phyloP scores from a whole-genome alignment of 2,113 vertebrate species.

The Zosterops lateralis region DNA sequence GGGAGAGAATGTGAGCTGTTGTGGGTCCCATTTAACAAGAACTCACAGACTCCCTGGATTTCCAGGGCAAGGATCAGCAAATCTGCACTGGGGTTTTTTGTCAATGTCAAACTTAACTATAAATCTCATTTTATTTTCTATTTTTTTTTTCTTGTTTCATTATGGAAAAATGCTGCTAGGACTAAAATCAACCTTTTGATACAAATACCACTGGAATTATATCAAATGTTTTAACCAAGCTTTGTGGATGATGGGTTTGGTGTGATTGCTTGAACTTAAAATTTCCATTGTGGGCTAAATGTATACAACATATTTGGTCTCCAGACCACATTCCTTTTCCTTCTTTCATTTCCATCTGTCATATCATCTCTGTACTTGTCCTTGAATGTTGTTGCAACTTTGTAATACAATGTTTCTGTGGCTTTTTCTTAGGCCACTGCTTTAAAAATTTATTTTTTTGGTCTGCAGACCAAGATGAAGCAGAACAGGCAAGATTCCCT shows the following conservation, averaged over 20 bases:
- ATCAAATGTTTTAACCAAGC: background rate
- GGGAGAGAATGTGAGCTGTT: background rate
- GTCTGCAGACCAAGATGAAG: background rate
- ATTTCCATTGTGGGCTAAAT: background rate
- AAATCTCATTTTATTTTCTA: background rate
- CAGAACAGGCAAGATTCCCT: background rate
- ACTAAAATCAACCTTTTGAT: background rate
- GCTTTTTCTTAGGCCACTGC: background rate
- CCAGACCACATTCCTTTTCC: background rate
- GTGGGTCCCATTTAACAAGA: background rate
- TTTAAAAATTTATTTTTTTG: background rate
- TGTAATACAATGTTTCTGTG: background rate
- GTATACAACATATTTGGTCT: background rate
- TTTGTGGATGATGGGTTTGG: background rate
- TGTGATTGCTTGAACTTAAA: background rate
- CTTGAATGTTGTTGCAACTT: background rate
- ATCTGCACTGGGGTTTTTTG: background rate
- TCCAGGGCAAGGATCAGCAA: background rate
- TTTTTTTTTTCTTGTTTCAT: background rate
- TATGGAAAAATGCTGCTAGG: background rate
- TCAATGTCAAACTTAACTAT: background rate
- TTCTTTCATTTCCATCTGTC: background rate
- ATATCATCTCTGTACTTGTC: background rate
- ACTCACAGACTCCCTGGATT: background rate
- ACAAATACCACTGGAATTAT: background rate